phyloP scores from a whole-genome alignment of 2,113 vertebrate genomes.

The Desmodus rotundus region DNA sequence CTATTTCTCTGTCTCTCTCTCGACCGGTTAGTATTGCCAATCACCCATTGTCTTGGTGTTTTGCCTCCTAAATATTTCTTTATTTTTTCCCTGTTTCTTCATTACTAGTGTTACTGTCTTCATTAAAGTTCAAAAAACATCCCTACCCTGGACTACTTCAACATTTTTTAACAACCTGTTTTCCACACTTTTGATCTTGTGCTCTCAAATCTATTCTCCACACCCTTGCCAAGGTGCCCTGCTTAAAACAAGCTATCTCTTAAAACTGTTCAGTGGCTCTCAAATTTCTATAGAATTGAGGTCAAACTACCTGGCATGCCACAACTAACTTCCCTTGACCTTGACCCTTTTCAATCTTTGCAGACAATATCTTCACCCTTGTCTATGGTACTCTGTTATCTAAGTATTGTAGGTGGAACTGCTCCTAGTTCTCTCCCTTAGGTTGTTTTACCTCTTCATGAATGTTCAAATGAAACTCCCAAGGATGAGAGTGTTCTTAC shows the following conservation, averaged over 20 bases:
- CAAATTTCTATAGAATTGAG: neutral
- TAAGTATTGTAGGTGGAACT: neutral
- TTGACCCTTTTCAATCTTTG: neutral
- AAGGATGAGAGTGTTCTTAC: neutral
- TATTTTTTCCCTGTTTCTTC: neutral
- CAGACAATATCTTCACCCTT: neutral
- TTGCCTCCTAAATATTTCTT: neutral
- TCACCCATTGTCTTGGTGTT: neutral
- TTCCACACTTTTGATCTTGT: neutral
- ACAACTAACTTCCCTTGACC: neutral
- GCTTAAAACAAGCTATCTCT: neutral
- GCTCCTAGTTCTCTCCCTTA: neutral
- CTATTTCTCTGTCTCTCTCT: neutral
- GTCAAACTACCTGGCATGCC: neutral
- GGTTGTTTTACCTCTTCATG: neutral
- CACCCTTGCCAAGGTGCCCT: accelerated
- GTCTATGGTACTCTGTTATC: neutral
- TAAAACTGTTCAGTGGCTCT: neutral
- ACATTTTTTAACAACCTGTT: neutral
- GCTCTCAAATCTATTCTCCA: neutral
- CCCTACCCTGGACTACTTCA: neutral
- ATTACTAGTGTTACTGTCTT: neutral
- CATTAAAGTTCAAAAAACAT: neutral
- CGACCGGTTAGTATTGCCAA: neutral
- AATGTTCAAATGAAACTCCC: neutral